Evolutionary conservation across 2,797 vertebrate genomes (phyloP), one percentile per base, ranked within the genome.

Genomic region (Kryptolebias ocellatus): DNA sequence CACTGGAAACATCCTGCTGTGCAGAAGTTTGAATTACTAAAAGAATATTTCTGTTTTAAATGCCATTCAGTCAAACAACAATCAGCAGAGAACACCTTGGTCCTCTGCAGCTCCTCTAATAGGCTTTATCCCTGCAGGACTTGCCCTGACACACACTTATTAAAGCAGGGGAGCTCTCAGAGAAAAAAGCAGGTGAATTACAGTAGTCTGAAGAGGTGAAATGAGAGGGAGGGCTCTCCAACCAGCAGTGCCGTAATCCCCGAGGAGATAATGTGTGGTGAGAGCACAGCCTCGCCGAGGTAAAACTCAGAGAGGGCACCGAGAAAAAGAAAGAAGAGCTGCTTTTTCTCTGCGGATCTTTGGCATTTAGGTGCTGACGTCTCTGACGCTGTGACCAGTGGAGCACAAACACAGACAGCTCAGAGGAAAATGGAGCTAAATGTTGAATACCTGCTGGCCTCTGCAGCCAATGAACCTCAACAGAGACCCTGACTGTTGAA

Each of bases 281-380:
- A 73, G 70, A 78, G 64, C 70, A 6, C 16, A 37, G 60, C 51
- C 63, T 80, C 8, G 8, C 62, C 42, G 46, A 69, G 56, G 77
- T 9, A 70, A 74, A 65, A 63, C 37, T 80, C 54, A n/a, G 24
- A 46, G 47, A 61, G 61, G 74, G 83, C 76, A 67, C 68, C 60
- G 70, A 80, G 72, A 70, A 8, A 66, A 60, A 53, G 5, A 42
- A 72, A 63, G 72, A 37, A 75, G 0, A 50, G 60, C 34, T 4
- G 39, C 0, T 74, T 75, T 65, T 60, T 51, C 17, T 63, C 63
- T 0, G 65, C 1, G 15, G 53, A 20, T 67, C 42, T 67, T 56
- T 80, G 77, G 64, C 87, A 78, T 86, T 86, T 87, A 72, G 74
- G 46, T 76, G 58, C 18, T 12, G 12, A 53, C 27, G 12, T 74